Conservation (phyloP, 1,140 invertebrate genomes). For the Magallana gigas region DNA sequence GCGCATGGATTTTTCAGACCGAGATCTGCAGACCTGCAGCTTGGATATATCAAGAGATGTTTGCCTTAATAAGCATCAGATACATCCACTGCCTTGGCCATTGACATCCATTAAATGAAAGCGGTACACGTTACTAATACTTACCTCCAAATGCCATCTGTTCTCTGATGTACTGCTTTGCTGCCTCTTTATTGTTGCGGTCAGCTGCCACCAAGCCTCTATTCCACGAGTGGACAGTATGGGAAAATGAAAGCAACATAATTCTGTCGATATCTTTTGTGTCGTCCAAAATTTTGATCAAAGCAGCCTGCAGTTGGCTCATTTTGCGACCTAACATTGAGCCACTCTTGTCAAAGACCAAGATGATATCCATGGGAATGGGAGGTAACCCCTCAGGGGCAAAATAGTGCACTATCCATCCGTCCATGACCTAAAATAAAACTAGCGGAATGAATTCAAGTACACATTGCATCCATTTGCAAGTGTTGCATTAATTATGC, state of each 20-base stretch:
- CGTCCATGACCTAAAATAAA: constrained; percentile 83
- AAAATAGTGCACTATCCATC: constrained; percentile 88
- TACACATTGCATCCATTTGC: too few species aligned
- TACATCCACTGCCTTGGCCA: too few species aligned
- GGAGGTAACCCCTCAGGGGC: constrained; percentile 82
- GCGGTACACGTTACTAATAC: background rate
- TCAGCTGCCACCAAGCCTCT: constrained; percentile 46
- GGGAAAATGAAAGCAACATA: constrained; percentile 83
- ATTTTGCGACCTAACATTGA: constrained; percentile 86
- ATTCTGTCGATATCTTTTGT: constrained; percentile 83
- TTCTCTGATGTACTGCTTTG: constrained; percentile 48
- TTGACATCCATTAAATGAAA: background rate
- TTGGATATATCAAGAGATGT: too few species aligned
- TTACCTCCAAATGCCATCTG: constrained; percentile 53
- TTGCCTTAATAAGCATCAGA: too few species aligned
- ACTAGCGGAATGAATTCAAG: too few species aligned
- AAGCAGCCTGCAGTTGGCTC: constrained; percentile 84
- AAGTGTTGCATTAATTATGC: too few species aligned
- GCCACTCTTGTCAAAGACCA: constrained; percentile 85
- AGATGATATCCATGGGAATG: constrained; percentile 85
- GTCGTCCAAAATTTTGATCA: constrained; percentile 83
- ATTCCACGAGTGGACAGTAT: constrained; percentile 69
- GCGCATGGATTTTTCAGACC: too few species aligned
- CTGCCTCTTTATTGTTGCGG: constrained; percentile 38
- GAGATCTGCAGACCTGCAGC: too few species aligned